Evolutionary conservation across 2,888 invertebrate genomes (phyloP).

Genomic region (Alentia gelatinosa): DNA sequence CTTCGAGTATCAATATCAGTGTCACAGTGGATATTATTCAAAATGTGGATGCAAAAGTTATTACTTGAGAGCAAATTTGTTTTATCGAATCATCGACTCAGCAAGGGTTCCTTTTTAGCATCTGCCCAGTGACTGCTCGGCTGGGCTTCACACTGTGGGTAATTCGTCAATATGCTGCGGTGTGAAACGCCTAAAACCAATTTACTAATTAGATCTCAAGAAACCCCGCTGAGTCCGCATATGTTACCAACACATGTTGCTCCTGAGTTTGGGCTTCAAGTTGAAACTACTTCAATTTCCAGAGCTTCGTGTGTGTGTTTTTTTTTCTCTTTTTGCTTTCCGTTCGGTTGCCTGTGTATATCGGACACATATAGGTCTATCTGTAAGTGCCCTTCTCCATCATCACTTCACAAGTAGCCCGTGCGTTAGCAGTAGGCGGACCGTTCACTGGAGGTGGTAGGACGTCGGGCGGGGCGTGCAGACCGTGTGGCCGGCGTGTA

Average conservation of each 20-base stretch:
- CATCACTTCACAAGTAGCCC: no score
- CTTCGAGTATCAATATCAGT: neutral
- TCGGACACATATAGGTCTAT: no score
- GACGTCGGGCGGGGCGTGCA: no score
- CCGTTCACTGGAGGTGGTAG: no score
- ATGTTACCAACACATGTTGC: constrained; percentile 42
- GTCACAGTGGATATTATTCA: neutral
- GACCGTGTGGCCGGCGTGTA: neutral
- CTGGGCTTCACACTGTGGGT: neutral
- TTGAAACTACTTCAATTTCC: neutral
- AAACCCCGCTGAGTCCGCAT: neutral
- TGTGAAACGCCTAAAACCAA: neutral
- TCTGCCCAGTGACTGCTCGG: neutral
- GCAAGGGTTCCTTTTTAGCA: neutral
- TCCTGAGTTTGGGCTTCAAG: neutral
- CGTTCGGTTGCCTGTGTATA: no score
- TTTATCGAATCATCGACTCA: neutral
- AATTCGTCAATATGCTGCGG: neutral
- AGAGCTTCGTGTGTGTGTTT: neutral
- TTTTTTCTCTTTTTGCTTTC: no score
- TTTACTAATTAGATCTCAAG: neutral
- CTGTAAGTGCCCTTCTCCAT: no score
- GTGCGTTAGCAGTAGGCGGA: no score
- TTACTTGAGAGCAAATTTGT: neutral
- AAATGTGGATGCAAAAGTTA: neutral